phyloP scores from a whole-genome alignment of 2,797 vertebrate species.

The Acrossocheilus wenchowensis region DNA sequence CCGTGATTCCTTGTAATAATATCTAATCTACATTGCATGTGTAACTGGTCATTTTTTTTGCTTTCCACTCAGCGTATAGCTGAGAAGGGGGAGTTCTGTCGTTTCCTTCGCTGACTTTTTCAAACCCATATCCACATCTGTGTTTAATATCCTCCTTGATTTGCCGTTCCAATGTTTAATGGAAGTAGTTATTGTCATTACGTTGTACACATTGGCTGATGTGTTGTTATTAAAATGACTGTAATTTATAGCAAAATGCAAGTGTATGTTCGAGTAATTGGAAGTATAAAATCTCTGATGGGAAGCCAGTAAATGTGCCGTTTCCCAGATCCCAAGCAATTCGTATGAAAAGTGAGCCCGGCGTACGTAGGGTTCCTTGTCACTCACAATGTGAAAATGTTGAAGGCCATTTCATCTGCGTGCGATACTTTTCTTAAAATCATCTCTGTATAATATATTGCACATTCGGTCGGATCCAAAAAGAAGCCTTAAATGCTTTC shows the following conservation, averaged over 20 bases:
- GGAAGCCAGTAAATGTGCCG: conserved; percentile 17
- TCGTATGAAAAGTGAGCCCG: conserved; percentile 49
- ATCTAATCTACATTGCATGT: conserved; percentile 59
- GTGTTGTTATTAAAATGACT: conserved; percentile 51
- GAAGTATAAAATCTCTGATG: conserved; percentile 49
- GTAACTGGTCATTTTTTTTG: conserved; percentile 33
- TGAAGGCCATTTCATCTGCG: conserved; percentile 38
- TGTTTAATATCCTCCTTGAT: conserved; percentile 51
- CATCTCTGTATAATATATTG: conserved; percentile 41
- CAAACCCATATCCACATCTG: conserved; percentile 45
- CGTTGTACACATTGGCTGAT: conserved; percentile 50
- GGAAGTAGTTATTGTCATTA: conserved; percentile 59
- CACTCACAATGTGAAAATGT: conserved; percentile 46
- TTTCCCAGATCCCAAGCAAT: conserved; percentile 42
- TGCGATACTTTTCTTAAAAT: conserved; percentile 37
- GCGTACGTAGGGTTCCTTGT: conserved; percentile 19
- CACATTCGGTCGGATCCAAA: conserved; percentile 18
- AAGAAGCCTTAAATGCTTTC: conserved; percentile 32
- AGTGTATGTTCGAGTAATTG: conserved; percentile 27
- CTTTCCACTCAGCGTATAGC: conserved; percentile 23
- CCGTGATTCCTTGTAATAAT: conserved; percentile 58
- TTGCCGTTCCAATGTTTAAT: conserved; percentile 50
- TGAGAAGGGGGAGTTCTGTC: conserved; percentile 28
- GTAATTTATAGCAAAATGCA: conserved; percentile 55
- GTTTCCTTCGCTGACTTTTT: conserved; percentile 42